A percentile compares a stretch with the other conserved stretches of the same genome.
phyloP scores from a whole-genome alignment of 2,113 vertebrate species.

The Parus major region DNA sequence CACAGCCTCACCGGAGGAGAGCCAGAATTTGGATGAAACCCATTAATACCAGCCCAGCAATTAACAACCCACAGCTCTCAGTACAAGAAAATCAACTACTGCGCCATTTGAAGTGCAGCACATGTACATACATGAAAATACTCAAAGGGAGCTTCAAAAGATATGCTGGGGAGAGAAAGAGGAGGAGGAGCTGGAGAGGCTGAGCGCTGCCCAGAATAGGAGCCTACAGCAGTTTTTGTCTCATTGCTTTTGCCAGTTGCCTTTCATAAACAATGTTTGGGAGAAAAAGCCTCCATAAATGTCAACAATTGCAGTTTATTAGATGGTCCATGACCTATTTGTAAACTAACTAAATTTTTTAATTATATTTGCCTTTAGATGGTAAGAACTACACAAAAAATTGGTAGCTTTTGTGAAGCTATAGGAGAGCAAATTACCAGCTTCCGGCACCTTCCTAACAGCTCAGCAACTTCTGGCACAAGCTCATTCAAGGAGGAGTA shows the following conservation, averaged over 20 bases:
- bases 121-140: conserved; percentile 64
- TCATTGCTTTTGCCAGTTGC: conserved; percentile 27
- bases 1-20: not conserved
- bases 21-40: conserved; percentile 1
- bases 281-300: conserved; percentile 40
- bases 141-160: conserved; percentile 57
- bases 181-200: conserved; percentile 26
- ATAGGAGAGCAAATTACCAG: conserved; percentile 17
- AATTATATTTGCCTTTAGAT: conserved; percentile 48
- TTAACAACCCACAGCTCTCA: conserved; percentile 35
- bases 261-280: conserved; percentile 45
- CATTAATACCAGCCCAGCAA: conserved; percentile 33
- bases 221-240: conserved; percentile 61
- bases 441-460: conserved; percentile 28
- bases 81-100: conserved; percentile 44
- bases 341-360: conserved; percentile 35
- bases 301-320: conserved; percentile 45
- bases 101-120: not conserved
- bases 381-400: conserved; percentile 27
- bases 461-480: conserved; percentile 18
- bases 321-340: conserved; percentile 12
- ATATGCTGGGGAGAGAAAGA: not conserved
- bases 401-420: conserved; percentile 7
- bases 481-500: not conserved
- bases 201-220: conserved; percentile 19